Base-by-base conservation (phyloP, 2,888 invertebrate species). In the Apotomis betuletana region DNA sequence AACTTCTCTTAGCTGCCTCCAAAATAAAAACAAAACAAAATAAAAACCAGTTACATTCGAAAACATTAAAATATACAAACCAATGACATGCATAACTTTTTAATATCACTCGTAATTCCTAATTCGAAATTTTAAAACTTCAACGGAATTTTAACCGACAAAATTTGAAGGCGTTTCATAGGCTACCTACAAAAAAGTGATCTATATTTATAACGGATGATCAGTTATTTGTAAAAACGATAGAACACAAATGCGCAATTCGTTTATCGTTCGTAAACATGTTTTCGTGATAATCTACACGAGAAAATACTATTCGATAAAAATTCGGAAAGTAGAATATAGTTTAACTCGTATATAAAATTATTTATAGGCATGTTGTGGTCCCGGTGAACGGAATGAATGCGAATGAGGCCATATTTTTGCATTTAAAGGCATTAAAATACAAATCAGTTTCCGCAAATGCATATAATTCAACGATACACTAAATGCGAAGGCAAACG, bases 191-290 rank as follows among this genome's bases (percentile, higher is more conserved):
- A 55, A 65, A 65, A 65, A 49, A 64, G 5, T 54, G 64, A 63
- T 13, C 44, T 44, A 57, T n/a, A 65, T 46, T n/a, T 46, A 44
- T 12, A 55, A 64, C 55, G 41, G 52, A 63, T 54, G 61, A 62
- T 57, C 46, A n/a, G 41, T 59, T 54, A 63, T 58, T 63, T 59
- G 63, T 54, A 54, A 60, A 68, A 71, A 41, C 55, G 59, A 10
- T 57, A 72, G 74, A 74, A 38, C 36, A 15, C 80, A 80, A 82
- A 80, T 82, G 83, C 85, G 85, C 82, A 88, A 79, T 85, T 80
- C 49, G 60, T 74, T 81, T 79, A 76, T 83, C 63, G 62, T 85
- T 88, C 85, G 83, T 80, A 79, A 83, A 84, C 83, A 85, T 80
- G 82, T 72, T 72, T 72, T 72, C 15, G 68, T 57, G 63, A 63